phyloP scores from a whole-genome alignment of 1,140 invertebrate species.

The Calephelis virginiensis region DNA sequence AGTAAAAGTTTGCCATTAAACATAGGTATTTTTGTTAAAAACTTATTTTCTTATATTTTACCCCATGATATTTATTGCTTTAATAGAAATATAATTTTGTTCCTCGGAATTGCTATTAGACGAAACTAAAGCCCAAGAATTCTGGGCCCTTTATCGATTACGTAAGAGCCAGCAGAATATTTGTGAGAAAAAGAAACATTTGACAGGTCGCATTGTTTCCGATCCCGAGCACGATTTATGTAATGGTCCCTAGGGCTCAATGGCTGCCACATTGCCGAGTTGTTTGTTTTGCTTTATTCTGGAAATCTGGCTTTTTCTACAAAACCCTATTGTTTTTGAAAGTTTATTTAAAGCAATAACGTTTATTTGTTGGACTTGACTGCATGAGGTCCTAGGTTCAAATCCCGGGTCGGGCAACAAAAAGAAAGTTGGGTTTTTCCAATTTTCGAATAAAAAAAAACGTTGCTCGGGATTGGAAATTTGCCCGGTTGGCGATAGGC shows the following conservation, averaged over 20 bases:
- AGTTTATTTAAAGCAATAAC: too few relatives aligned
- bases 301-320: background rate
- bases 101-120: too few relatives aligned
- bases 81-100: background rate
- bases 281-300: slow-evolving; percentile 9
- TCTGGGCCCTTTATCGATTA: slow-evolving; percentile 6
- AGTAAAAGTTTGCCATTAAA: too few relatives aligned
- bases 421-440: too few relatives aligned
- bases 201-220: slow-evolving; percentile 13
- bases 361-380: too few relatives aligned
- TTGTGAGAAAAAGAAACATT: slow-evolving; percentile 12
- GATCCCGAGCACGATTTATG: slow-evolving; percentile 15
- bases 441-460: too few relatives aligned
- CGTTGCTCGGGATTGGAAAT: too few relatives aligned
- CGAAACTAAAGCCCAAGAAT: background rate
- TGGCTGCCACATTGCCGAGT: slow-evolving; percentile 5
- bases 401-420: too few relatives aligned
- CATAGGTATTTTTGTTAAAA: too few relatives aligned
- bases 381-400: too few relatives aligned
- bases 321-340: background rate
- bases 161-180: slow-evolving; percentile 5
- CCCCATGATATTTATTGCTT: too few relatives aligned
- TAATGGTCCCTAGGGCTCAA: slow-evolving; percentile 9
- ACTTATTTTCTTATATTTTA: background rate
- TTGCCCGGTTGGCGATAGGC: too few relatives aligned